phyloP scores from a whole-genome alignment of 2,888 invertebrate genomes.

The Apotomis betuletana region DNA sequence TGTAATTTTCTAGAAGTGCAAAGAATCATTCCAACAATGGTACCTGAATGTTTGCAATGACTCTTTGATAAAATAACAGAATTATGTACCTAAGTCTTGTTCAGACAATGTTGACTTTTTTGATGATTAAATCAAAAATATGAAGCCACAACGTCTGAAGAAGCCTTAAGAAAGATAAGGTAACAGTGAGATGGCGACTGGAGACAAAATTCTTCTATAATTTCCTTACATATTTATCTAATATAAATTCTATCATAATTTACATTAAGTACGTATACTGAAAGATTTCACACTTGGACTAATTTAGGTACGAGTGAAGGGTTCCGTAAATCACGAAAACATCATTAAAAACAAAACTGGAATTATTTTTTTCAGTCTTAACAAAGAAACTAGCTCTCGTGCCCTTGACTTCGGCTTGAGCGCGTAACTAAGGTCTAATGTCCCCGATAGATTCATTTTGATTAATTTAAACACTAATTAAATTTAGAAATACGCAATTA shows the following conservation, averaged over 20 bases:
- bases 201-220: conserved; percentile 80
- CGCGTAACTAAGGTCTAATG: conserved; percentile 56
- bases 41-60: conserved; percentile 24
- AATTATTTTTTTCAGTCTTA: conserved; percentile 79
- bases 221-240: conserved; percentile 81
- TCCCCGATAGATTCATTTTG: conserved; percentile 59
- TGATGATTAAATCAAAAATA: conserved; percentile 39
- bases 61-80: conserved; percentile 27
- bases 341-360: conserved; percentile 74
- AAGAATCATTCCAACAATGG: conserved; percentile 29
- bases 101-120: conserved; percentile 54
- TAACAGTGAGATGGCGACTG: conserved; percentile 53
- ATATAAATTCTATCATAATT: conserved; percentile 82
- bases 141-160: conserved; percentile 61
- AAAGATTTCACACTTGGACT: conserved; percentile 81
- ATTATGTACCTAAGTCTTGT: conserved; percentile 56
- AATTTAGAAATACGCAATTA: conserved; percentile 71
- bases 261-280: conserved; percentile 84
- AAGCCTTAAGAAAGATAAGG: conserved; percentile 58
- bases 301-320: conserved; percentile 75
- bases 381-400: conserved; percentile 72
- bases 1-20: neutral
- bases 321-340: conserved; percentile 61
- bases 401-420: conserved; percentile 59
- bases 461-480: conserved; percentile 75